A percentile compares a stretch with the other conserved stretches of the same genome.
These are phyloP conservation scores for Lepidonotus clava DNA, from an alignment of 2,888 invertebrate species.

Conservation along the genomic window DNA sequence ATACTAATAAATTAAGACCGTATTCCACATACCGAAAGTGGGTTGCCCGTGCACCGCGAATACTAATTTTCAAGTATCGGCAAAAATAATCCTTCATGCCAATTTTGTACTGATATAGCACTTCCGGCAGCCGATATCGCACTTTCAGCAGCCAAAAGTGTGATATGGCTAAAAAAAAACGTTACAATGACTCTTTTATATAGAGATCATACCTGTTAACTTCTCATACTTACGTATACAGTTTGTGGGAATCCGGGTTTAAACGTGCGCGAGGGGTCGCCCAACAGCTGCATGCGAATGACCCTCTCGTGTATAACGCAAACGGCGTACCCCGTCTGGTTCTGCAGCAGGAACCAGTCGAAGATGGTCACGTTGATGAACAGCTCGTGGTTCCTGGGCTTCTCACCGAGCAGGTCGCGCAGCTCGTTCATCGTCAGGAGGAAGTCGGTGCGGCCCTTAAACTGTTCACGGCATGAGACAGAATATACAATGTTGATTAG, in stretches of 20 bases:
- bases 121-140: no score
- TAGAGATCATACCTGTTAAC: not conserved
- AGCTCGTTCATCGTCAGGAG: conserved; percentile 91
- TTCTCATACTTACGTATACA: conserved; percentile 86
- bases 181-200: not conserved
- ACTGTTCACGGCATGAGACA: conserved; percentile 82
- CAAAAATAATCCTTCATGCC: no score
- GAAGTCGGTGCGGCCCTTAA: conserved; percentile 93
- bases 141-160: no score
- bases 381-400: conserved; percentile 69
- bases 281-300: conserved; percentile 90
- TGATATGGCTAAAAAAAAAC: no score
- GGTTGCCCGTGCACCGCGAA: no score
- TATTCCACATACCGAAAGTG: no score
- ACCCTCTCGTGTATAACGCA: conserved; percentile 94
- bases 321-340: conserved; percentile 88
- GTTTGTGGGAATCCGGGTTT: conserved; percentile 96
- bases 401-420: conserved; percentile 67
- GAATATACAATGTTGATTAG: no score
- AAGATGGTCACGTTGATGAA: conserved; percentile 75
- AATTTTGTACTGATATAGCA: no score
- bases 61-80: no score
- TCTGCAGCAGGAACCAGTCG: conserved; percentile 78
- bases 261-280: conserved; percentile 94
- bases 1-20: no score